Evolutionary conservation across 2,113 vertebrate species (phyloP).

Genomic region (Pangasianodon gigas): DNA sequence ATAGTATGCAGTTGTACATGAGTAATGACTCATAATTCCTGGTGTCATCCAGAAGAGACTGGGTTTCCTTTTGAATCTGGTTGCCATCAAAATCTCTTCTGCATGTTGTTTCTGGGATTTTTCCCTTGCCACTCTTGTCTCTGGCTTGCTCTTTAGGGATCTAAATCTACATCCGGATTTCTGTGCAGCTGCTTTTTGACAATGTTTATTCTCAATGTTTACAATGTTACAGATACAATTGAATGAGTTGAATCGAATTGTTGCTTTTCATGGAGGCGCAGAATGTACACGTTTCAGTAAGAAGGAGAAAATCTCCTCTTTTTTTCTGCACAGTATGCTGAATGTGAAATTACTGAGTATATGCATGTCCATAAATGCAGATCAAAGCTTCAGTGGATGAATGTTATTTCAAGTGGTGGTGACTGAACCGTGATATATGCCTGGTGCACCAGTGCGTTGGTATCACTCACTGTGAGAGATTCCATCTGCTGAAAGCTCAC

Average conservation of each 20-base stretch:
- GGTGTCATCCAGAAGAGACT: neutral
- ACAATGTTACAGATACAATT: neutral
- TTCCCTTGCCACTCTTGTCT: neutral
- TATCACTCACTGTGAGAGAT: constrained; percentile 8
- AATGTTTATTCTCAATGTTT: neutral
- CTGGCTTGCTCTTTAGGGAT: neutral
- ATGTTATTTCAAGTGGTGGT: neutral
- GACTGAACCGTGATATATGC: neutral
- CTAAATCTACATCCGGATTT: neutral
- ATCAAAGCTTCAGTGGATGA: neutral
- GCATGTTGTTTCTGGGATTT: neutral
- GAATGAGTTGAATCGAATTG: neutral
- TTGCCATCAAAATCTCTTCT: neutral
- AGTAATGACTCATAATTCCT: neutral
- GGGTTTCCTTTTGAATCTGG: neutral
- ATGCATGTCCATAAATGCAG: neutral
- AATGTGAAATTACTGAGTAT: neutral
- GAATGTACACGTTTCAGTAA: neutral
- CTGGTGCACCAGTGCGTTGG: constrained; percentile 6
- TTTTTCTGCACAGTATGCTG: neutral
- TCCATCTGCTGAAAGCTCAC: constrained; percentile 31
- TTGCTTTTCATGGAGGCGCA: neutral
- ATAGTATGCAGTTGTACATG: neutral
- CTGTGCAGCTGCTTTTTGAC: neutral
- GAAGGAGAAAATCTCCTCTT: neutral